These are phyloP conservation scores for Adineta ricciae DNA, from an alignment of 2,888 invertebrate species.

Conservation along the genomic window DNA sequence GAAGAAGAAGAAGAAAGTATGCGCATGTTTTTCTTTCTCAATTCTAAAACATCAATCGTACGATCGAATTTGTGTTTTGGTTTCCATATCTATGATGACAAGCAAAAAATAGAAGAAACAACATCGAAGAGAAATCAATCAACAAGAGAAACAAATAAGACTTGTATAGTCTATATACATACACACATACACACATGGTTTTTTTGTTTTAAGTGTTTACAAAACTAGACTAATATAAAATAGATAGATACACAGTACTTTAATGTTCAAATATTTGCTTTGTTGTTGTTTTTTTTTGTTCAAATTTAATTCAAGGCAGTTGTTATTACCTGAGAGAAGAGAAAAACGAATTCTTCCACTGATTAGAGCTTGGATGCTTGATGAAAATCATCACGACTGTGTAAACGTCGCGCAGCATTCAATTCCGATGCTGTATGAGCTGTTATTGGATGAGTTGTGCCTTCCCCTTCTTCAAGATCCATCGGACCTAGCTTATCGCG, in stretches of 20 bases:
- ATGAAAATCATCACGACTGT: neutral
- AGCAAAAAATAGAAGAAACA: neutral
- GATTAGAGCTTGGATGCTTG: neutral
- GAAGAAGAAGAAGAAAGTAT: neutral
- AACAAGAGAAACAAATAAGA: neutral
- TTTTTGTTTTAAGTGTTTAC: neutral
- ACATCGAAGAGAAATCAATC: neutral
- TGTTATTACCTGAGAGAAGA: neutral
- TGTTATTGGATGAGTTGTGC: neutral
- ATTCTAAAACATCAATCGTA: neutral
- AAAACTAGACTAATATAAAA: conserved; percentile 3
- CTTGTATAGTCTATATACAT: no score
- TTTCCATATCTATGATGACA: neutral
- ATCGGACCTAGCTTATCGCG: conserved; percentile 19
- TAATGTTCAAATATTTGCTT: neutral
- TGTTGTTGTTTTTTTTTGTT: no score
- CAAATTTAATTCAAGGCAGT: neutral
- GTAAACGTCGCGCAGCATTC: neutral
- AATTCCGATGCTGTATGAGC: neutral
- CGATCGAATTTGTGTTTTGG: neutral
- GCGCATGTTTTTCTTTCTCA: neutral
- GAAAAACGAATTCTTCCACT: neutral
- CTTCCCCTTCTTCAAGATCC: neutral
- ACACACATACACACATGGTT: neutral
- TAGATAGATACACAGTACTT: neutral